phyloP scores from a whole-genome alignment of 2,797 vertebrate species.

The Luscinia megarhynchos region DNA sequence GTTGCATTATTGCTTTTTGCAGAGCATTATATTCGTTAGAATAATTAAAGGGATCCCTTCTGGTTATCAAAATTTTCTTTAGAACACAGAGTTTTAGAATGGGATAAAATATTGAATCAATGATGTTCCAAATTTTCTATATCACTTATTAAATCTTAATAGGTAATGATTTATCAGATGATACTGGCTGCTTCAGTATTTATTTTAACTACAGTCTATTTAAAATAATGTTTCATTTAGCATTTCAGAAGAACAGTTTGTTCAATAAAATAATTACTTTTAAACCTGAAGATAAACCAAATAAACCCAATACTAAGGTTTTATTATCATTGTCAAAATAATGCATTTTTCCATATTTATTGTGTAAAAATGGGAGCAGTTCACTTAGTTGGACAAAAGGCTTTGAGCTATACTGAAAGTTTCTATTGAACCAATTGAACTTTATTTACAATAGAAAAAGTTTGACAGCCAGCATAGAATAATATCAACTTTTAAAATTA shows the following conservation, averaged over 20 bases:
- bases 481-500: not conserved
- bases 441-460: not conserved
- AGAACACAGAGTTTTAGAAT: not conserved
- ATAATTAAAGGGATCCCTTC: not conserved
- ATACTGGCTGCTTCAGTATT: not conserved
- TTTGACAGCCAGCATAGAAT: not conserved
- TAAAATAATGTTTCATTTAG: not conserved
- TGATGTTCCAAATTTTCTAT: not conserved
- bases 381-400: not conserved
- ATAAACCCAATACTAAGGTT: not conserved
- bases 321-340: not conserved
- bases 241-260: not conserved
- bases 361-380: not conserved
- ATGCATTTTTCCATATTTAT: not conserved
- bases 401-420: not conserved
- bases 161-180: not conserved
- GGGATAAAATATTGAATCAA: not conserved
- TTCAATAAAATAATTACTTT: not conserved
- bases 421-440: not conserved
- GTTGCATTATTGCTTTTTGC: not conserved
- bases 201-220: not conserved
- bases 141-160: not conserved
- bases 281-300: not conserved
- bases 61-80: not conserved
- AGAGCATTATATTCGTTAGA: not conserved